phyloP scores from a whole-genome alignment of 1,140 invertebrate species.

The Himalopsyche phryganea region DNA sequence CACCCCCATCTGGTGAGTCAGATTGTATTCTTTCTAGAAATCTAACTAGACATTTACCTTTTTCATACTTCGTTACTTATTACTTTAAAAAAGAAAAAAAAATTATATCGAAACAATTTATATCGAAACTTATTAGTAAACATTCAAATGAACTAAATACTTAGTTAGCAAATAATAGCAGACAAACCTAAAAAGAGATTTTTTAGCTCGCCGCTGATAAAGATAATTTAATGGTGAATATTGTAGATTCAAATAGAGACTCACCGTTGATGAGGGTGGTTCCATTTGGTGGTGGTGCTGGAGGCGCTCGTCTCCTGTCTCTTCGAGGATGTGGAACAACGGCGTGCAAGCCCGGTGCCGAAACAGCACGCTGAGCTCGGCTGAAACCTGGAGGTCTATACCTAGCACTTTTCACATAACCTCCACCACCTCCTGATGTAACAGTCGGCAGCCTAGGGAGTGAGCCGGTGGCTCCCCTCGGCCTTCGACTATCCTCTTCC shows the following conservation, averaged over 20 bases:
- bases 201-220: too few species aligned
- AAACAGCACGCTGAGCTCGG: conserved; percentile 62
- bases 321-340: conserved; percentile 43
- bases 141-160: too few species aligned
- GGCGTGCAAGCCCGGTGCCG: conserved; percentile 65
- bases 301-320: conserved; percentile 53
- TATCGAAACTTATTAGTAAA: too few species aligned
- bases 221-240: too few species aligned
- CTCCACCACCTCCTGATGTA: conserved; percentile 47
- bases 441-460: conserved; percentile 67
- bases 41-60: too few species aligned
- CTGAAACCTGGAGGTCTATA: conserved; percentile 80
- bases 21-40: too few species aligned
- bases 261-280: conserved; percentile 33
- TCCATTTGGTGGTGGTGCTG: conserved; percentile 46
- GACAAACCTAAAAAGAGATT: too few species aligned
- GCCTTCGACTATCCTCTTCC: conserved; percentile 57
- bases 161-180: too few species aligned
- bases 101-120: too few species aligned
- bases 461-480: conserved; percentile 61
- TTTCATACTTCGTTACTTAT: too few species aligned
- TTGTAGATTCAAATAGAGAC: not conserved
- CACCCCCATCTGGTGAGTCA: too few species aligned
- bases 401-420: conserved; percentile 75
- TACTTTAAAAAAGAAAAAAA: too few species aligned